Base-by-base conservation (phyloP, 2,113 vertebrate species). In the Daphoenositta chrysoptera region DNA sequence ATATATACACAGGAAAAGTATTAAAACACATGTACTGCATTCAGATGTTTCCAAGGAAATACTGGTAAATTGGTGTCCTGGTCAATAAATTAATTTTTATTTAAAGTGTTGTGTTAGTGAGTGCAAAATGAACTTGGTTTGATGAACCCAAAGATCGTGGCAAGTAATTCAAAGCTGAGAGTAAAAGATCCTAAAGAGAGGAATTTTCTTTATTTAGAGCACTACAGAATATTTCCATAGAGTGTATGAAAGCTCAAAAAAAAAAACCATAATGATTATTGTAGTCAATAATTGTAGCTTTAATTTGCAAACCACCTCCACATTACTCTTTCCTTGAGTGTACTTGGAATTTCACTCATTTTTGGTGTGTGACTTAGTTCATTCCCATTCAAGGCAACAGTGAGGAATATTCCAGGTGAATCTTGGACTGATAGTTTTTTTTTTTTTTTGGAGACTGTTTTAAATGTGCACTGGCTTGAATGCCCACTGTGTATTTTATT, bases 401-500 rank as follows among this genome's bases (percentile, higher is more conserved):
- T 23, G n/a, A 69, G 20, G 13, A 85, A 57, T 83, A 58, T 60
- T 88, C 28, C 61, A 87, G 47, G 58, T 57, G 63, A 45, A 51
- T 47, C 81, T 76, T n/a, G 20, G 83, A 68, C 9, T 8, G 11
- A 10, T 39, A n/a, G n/a, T 65, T n/a, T n/a, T 24, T 35, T 51
- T 33, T 77, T 44, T 44, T 45, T 54, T 51, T 45, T n/a, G 1
- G 21, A 54, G 39, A 39, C 42, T 45, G 5, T 40, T 82, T 93
- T 42, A 48, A 68, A 82, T 64, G 9, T 71, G 6, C 8, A 7
- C 15, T 39, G 22, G 65, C 44, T 95, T 75, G 53, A 26, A 4
- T 84, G 33, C 39, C 54, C 30, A 16, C 17, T 79, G 42, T 45
- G 37, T 82, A 17, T 93, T 95, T 96, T 93, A 88, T 87, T 93